Percentiles rank a stretch among this genome's conserved stretches.
Evolutionary conservation across 2,797 vertebrate genomes (phyloP).

Genomic region (Protonibea diacanthus): DNA sequence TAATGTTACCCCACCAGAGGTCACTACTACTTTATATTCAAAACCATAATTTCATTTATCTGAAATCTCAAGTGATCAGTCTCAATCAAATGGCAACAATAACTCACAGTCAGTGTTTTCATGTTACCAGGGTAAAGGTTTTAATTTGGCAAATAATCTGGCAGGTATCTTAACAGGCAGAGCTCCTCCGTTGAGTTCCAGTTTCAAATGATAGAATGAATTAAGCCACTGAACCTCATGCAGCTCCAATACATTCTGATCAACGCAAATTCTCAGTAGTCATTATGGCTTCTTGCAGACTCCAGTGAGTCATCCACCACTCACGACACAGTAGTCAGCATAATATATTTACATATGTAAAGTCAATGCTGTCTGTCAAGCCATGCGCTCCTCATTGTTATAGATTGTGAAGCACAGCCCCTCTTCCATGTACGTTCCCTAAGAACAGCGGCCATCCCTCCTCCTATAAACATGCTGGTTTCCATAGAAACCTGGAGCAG

Average conservation of each 20-base stretch:
- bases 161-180: not conserved
- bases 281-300: slow-evolving; percentile 3
- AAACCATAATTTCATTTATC: not conserved
- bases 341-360: not conserved
- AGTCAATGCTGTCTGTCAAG: slow-evolving; percentile 13
- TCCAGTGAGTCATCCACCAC: slow-evolving; percentile 1
- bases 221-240: not conserved
- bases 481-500: slow-evolving; percentile 78
- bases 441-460: slow-evolving; percentile 49
- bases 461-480: slow-evolving; percentile 79
- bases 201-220: slow-evolving; percentile 5
- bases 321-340: not conserved
- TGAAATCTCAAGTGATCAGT: not conserved
- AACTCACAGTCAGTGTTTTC: not conserved
- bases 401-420: slow-evolving; percentile 9
- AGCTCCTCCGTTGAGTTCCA: not conserved
- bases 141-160: not conserved
- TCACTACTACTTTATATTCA: slow-evolving; percentile 50
- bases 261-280: slow-evolving; percentile 9
- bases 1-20: slow-evolving; percentile 66
- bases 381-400: slow-evolving; percentile 11
- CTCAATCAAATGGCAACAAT: not conserved
- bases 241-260: slow-evolving; percentile 19
- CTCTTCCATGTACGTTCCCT: slow-evolving; percentile 25
- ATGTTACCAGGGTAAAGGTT: not conserved